A percentile compares a stretch with the other conserved stretches of the same genome.
These are phyloP conservation scores for Neodontobutis hainanensis DNA, from an alignment of 2,113 vertebrate species.

Conservation along the genomic window DNA sequence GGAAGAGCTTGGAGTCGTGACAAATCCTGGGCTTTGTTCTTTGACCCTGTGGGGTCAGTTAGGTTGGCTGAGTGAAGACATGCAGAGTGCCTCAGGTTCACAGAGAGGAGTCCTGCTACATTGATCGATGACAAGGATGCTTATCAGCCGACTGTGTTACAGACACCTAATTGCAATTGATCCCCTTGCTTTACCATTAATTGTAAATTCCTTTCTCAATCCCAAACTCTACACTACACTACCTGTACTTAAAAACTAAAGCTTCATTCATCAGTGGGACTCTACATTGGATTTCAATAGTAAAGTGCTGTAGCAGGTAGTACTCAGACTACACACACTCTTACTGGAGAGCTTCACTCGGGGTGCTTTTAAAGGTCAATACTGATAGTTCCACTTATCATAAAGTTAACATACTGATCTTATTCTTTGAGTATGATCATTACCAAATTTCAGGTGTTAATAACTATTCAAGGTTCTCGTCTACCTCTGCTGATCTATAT, in stretches of 20 bases:
- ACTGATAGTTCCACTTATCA: constrained; percentile 44
- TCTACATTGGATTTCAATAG: constrained; percentile 65
- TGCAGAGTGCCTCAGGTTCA: constrained; percentile 47
- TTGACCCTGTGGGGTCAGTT: constrained; percentile 71
- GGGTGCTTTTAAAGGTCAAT: constrained; percentile 57
- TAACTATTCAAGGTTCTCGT: constrained; percentile 20
- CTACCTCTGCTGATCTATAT: neutral
- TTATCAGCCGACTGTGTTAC: constrained; percentile 74
- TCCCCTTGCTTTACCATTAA: constrained; percentile 74
- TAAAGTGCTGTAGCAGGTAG: neutral
- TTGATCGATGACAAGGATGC: constrained; percentile 73
- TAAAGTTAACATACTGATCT: constrained; percentile 42
- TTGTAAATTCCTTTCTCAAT: constrained; percentile 71
- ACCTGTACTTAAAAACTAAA: constrained; percentile 58
- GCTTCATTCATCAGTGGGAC: constrained; percentile 67
- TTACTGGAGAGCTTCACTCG: constrained; percentile 6
- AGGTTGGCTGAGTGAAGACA: constrained; percentile 48
- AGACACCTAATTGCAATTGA: constrained; percentile 81
- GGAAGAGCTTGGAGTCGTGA: constrained; percentile 44
- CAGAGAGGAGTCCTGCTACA: constrained; percentile 33
- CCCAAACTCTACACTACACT: constrained; percentile 45
- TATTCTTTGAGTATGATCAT: too few relatives aligned
- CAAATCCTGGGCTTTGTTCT: constrained; percentile 58
- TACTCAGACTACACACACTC: constrained; percentile 25
- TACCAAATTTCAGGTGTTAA: constrained; percentile 12